These are phyloP conservation scores for Coilia nasus DNA, from an alignment of 2,797 vertebrate genomes.

Conservation along the genomic window DNA sequence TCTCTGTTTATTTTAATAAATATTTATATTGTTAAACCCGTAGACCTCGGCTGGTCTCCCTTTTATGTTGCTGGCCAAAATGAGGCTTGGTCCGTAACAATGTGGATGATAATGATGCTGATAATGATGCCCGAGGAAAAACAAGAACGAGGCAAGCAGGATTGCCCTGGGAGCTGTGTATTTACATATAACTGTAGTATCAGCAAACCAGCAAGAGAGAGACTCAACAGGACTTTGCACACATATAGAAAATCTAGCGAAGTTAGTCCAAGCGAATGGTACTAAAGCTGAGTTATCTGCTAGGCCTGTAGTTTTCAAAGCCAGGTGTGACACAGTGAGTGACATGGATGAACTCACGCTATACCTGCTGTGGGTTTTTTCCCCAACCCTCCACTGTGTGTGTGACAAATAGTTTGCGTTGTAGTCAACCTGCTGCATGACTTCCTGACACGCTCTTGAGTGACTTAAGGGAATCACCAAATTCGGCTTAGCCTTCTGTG, in stretches of 20 bases:
- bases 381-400: background rate
- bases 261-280: too few species aligned
- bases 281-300: too few species aligned
- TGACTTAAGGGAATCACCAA: constrained; percentile 55
- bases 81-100: too few species aligned
- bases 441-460: constrained; percentile 48
- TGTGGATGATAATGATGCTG: constrained; percentile 38
- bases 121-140: constrained; percentile 49
- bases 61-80: too few species aligned
- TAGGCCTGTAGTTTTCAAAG: background rate
- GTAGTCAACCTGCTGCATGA: constrained; percentile 45
- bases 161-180: background rate
- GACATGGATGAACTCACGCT: background rate
- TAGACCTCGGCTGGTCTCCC: too few species aligned
- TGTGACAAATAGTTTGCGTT: background rate
- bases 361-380: background rate
- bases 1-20: too few species aligned
- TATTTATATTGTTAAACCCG: too few species aligned
- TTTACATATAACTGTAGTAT: background rate
- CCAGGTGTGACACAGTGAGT: background rate
- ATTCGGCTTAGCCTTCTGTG: constrained; percentile 57
- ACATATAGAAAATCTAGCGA: too few species aligned
- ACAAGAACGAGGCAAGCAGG: background rate
- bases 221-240: too few species aligned
- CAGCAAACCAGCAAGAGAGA: too few species aligned